A percentile compares a stretch with the other conserved stretches of the same genome.
phyloP scores from a whole-genome alignment of 2,888 invertebrate species.

The Gnatocerus cornutus region DNA sequence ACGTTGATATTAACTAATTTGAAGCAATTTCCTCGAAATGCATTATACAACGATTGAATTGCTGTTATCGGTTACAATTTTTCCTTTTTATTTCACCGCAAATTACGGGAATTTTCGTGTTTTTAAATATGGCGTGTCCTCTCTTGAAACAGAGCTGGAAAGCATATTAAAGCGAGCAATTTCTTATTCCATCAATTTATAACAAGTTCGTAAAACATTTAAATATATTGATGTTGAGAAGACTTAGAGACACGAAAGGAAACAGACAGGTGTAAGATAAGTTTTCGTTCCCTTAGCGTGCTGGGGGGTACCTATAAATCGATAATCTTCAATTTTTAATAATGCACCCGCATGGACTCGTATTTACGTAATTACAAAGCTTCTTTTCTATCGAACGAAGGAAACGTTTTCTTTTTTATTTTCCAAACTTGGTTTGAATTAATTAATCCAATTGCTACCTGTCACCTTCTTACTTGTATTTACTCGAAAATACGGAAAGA shows the following conservation, averaged over 20 bases:
- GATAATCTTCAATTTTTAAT: constrained; percentile 50
- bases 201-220: constrained; percentile 54
- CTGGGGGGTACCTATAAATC: constrained; percentile 42
- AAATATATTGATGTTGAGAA: constrained; percentile 52
- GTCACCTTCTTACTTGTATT: constrained; percentile 12
- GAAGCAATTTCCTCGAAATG: too few relatives aligned
- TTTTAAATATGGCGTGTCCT: constrained; percentile 41
- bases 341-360: constrained; percentile 28
- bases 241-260: constrained; percentile 49
- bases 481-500: constrained; percentile 13
- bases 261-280: constrained; percentile 50
- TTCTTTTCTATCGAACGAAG: constrained; percentile 18
- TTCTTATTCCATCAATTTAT: constrained; percentile 56
- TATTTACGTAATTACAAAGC: constrained; percentile 39
- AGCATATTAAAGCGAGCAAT: constrained; percentile 49
- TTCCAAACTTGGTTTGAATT: constrained; percentile 24
- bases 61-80: too few relatives aligned
- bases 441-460: constrained; percentile 41
- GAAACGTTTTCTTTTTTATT: constrained; percentile 5
- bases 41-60: too few relatives aligned
- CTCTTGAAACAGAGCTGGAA: constrained; percentile 29
- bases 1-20: constrained; percentile 8
- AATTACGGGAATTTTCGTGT: constrained; percentile 16
- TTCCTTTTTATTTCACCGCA: neutral
- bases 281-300: constrained; percentile 51